Conservation (phyloP, 2,888 invertebrate species). For the Cabera pusaria region DNA sequence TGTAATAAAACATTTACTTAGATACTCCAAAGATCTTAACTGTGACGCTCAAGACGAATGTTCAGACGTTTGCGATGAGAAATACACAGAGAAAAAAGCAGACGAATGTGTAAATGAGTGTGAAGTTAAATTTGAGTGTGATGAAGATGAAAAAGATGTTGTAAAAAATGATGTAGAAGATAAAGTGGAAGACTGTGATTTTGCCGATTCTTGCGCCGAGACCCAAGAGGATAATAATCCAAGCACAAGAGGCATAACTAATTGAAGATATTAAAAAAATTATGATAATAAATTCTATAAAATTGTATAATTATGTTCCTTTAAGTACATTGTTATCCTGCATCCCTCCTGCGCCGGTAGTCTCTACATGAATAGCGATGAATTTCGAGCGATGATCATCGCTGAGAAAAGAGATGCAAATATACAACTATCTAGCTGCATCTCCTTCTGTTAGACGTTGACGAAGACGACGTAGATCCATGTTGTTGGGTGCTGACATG, state of each 20-base stretch:
- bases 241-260: conserved; percentile 4
- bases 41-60: conserved; percentile 49
- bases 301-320: too few species aligned
- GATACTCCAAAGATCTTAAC: conserved; percentile 35
- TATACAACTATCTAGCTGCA: too few species aligned
- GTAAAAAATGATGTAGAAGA: conserved; percentile 23
- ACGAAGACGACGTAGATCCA: too few species aligned
- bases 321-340: too few species aligned
- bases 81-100: conserved; percentile 22
- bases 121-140: conserved; percentile 40
- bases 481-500: too few species aligned
- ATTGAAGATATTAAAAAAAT: too few species aligned
- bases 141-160: conserved; percentile 27
- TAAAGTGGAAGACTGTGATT: conserved; percentile 14
- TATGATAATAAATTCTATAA: too few species aligned
- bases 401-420: too few species aligned
- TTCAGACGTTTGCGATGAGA: conserved; percentile 35
- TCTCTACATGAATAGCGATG: too few species aligned
- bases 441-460: too few species aligned
- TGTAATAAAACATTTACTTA: conserved; percentile 43
- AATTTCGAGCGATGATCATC: too few species aligned
- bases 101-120: conserved; percentile 39
- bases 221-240: background rate
- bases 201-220: conserved; percentile 11
- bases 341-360: too few species aligned